Percentiles rank a stretch among this genome's conserved stretches.
Conservation (phyloP, 2,888 invertebrate species). For the Odontocolon sp. region DNA sequence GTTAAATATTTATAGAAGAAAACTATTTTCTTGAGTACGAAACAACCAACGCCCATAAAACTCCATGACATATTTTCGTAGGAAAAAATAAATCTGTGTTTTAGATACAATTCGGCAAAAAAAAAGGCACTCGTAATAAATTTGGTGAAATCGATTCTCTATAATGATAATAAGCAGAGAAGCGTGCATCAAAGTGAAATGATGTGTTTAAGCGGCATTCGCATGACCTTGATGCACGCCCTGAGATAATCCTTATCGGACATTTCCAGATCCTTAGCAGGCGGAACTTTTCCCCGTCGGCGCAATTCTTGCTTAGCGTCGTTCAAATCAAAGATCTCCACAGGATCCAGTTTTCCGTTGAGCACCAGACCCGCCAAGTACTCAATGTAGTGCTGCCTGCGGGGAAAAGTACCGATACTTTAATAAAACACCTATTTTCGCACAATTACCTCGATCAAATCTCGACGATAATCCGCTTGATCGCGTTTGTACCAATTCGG, state of each 20-base stretch:
- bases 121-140: not conserved
- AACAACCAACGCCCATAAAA: too few species aligned
- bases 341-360: slow-evolving; percentile 92
- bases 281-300: slow-evolving; percentile 91
- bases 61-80: too few species aligned
- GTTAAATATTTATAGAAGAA: too few species aligned
- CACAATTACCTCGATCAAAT: slow-evolving; percentile 82
- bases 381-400: slow-evolving; percentile 97
- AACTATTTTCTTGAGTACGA: too few species aligned
- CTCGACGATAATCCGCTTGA: slow-evolving; percentile 81
- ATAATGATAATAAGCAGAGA: slow-evolving; percentile 3
- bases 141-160: not conserved
- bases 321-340: slow-evolving; percentile 92
- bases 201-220: slow-evolving; percentile 17
- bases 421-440: slow-evolving; percentile 64
- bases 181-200: slow-evolving; percentile 56
- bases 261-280: slow-evolving; percentile 91
- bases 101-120: too few species aligned
- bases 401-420: slow-evolving; percentile 80
- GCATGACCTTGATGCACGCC: slow-evolving; percentile 91
- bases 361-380: slow-evolving; percentile 95
- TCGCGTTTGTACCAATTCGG: slow-evolving; percentile 88
- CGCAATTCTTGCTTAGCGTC: slow-evolving; percentile 94
- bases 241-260: slow-evolving; percentile 92
- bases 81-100: too few species aligned